Evolutionary conservation across 2,113 vertebrate species (phyloP), one percentile per base, ranked within the genome.

Genomic region (Danionella cerebrum): DNA sequence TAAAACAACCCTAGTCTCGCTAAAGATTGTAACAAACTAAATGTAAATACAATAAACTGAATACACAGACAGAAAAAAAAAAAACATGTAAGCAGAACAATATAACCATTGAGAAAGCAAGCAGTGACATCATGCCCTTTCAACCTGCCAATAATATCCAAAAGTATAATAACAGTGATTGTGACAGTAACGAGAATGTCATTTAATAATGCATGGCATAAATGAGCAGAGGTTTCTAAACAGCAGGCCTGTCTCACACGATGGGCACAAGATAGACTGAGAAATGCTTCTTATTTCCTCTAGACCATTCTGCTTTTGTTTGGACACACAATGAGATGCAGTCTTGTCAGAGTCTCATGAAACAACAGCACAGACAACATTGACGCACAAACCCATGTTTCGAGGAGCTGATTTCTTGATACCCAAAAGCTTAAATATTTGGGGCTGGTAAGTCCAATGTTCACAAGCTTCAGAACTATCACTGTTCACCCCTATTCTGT

Each of bases 201-300:
- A 41, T 27, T 39, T 25, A 41, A 25, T 16, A 25, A 25, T 11
- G 36, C 38, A 72, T 22, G 35, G 19, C 14, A n/a, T 31, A 2
- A 29, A 8, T n/a, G n/a, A 60, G 29, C 38, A 4, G 24, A 42
- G 48, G 14, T 19, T 16, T 53, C 47, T 18, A n/a, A n/a, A n/a
- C 36, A 65, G 35, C 64, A 33, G 16, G 13, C 36, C 31, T 54
- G 22, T 41, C 33, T 21, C 6, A 13, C 22, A 67, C 39, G n/a
- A n/a, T 45, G n/a, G n/a, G 13, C 12, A 31, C 22, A 24, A 14
- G 12, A 33, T n/a, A 12, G 41, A 59, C 35, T 29, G 44, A 29
- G 66, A 39, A 50, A 19, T 5, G 44, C 11, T 50, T 73, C 52
- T 27, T n/a, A n/a, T n/a, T 39, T 74, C 29, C 36, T 38, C 42